Evolutionary conservation across 1,140 invertebrate genomes (phyloP), one percentile per base, ranked within the genome.

Genomic region (Listronotus oregonensis): DNA sequence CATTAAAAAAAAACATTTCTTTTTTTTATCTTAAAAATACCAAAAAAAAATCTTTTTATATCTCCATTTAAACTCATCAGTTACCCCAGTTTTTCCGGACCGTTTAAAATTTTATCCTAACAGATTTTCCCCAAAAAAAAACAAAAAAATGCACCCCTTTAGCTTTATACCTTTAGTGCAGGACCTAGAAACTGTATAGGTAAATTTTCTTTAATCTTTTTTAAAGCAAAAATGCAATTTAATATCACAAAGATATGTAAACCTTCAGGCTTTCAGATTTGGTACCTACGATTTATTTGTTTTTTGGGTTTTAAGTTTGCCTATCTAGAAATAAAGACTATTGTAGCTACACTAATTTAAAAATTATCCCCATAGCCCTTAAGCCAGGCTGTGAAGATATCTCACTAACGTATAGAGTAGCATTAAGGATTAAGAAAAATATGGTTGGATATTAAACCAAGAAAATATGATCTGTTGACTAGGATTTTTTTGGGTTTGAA

Each of bases 81-180:
- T 77, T 90, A 55, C 74, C 83, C 0, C 77, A 86, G n/a, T 46
- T 80, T 85, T 85, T 75, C 83, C 87, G 5, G 83, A 93, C 68
- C 90, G 91, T 1, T 83, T 90, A 49, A 79, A 78, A 31, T 93
- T 90, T 69, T 81, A 89, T 71, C 91, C 91, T 0, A 87, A 91
- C 52, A 79, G 90, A 39, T 93, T 93, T 73, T 77, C 82, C 4
- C 75, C 82, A 3, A 82, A 85, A 61, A 82, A 84, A 40, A 73
- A 79, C 0, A 75, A 80, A 56, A 76, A 83, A 60, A 79, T 86
- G 43, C 80, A 87, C 76, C 85, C 86, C 0, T 88, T 83, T 63
- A 84, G 85, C 3, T 91, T 84, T 57, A 75, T 91, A 8, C 89
- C 90, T 0, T 92, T 71, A 89, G 88, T 55, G 86, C 86, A 1